Percentiles rank a stretch among this genome's conserved stretches.
These are phyloP conservation scores for Macrosiphum euphorbiae DNA, from an alignment of 2,888 invertebrate species.

Conservation along the genomic window DNA sequence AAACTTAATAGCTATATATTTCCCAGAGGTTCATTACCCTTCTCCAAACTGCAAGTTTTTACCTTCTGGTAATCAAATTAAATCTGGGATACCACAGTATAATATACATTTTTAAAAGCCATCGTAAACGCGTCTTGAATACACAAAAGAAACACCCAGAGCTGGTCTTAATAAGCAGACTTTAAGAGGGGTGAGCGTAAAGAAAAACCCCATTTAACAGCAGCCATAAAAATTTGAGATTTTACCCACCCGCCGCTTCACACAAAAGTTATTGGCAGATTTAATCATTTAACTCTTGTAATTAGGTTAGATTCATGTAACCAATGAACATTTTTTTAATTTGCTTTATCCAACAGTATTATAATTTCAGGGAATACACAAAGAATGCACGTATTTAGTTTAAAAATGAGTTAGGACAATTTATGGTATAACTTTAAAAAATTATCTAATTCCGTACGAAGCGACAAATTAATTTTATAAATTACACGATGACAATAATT, in stretches of 20 bases:
- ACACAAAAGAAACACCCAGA: slow-evolving; percentile 43
- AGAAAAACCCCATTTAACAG: slow-evolving; percentile 34
- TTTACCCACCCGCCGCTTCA: slow-evolving; percentile 24
- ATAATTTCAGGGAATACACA: not conserved
- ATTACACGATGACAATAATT: slow-evolving; percentile 1
- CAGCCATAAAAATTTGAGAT: slow-evolving; percentile 56
- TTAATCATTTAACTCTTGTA: slow-evolving; percentile 54
- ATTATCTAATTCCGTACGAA: not conserved
- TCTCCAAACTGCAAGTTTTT: not conserved
- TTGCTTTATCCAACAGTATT: not conserved
- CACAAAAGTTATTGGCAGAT: slow-evolving; percentile 53
- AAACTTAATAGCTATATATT: not conserved
- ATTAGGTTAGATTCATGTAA: slow-evolving; percentile 30
- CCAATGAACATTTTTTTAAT: slow-evolving; percentile 1
- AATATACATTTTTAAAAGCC: slow-evolving; percentile 58
- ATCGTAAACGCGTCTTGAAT: slow-evolving; percentile 59
- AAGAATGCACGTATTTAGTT: not conserved
- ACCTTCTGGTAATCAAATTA: slow-evolving; percentile 53
- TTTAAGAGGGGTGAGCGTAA: slow-evolving; percentile 21
- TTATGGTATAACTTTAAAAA: not conserved
- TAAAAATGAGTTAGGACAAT: not conserved
- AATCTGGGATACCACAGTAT: slow-evolving; percentile 44
- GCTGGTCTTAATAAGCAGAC: slow-evolving; percentile 39
- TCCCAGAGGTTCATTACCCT: not conserved
- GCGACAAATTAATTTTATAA: slow-evolving; percentile 7